These are phyloP conservation scores for Spongia lamella DNA, from an alignment of 37 sponge, comb jelly and placozoan species.

Conservation along the genomic window DNA sequence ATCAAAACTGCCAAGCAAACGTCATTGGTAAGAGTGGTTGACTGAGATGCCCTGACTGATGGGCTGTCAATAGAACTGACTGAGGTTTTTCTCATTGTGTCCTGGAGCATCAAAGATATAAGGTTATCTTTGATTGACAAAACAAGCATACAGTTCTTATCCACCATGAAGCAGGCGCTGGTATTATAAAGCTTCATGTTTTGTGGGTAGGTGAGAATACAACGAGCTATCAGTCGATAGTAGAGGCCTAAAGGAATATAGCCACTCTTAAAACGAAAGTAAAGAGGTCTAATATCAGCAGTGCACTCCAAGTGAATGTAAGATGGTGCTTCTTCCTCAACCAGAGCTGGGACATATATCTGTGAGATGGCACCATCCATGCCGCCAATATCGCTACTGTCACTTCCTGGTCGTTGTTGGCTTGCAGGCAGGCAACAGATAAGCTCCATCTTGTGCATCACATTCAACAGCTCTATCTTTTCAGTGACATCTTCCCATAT, in stretches of 20 bases:
- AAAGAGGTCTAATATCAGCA: constrained; percentile 40
- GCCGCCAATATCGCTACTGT: constrained; percentile 10
- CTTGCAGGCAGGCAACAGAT: constrained; percentile 26
- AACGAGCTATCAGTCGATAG: constrained; percentile 49
- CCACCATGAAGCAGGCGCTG: constrained; percentile 50
- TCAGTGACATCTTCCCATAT: constrained; percentile 39
- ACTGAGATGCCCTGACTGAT: background rate
- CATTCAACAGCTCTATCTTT: constrained; percentile 23
- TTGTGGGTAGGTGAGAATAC: constrained; percentile 49
- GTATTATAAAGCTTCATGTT: constrained; percentile 40
- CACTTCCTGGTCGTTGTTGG: constrained; percentile 6
- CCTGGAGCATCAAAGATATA: constrained; percentile 41
- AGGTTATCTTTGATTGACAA: constrained; percentile 8
- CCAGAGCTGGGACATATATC: constrained; percentile 42
- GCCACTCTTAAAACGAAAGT: constrained; percentile 51
- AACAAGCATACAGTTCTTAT: constrained; percentile 14
- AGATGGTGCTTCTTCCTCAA: constrained; percentile 18
- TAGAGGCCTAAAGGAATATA: constrained; percentile 52
- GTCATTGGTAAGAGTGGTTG: constrained; percentile 24
- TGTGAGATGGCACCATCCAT: constrained; percentile 4
- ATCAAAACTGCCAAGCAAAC: constrained; percentile 58
- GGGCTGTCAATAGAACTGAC: background rate
- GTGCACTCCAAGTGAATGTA: constrained; percentile 21
- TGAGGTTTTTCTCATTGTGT: background rate
- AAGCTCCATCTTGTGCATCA: constrained; percentile 75